Percentiles rank a stretch among this genome's conserved stretches.
Conservation (phyloP, 2,113 vertebrate species). For the Lagenorhynchus albirostris region DNA sequence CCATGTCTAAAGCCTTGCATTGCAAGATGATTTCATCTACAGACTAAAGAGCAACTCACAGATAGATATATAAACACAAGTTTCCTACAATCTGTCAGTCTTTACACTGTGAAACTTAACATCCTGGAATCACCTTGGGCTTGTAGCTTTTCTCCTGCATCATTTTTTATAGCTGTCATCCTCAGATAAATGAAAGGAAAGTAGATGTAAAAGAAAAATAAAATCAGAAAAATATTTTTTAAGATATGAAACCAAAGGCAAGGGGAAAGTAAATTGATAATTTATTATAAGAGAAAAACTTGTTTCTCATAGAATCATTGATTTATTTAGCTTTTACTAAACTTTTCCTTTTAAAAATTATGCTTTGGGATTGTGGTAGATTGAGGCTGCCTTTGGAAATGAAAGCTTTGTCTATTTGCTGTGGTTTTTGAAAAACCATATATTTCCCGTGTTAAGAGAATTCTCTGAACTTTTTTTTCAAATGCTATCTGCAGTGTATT, state of each 20-base stretch:
- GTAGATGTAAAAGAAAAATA: background rate
- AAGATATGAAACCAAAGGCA: background rate
- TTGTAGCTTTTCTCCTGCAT: background rate
- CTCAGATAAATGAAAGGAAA: conserved; percentile 13
- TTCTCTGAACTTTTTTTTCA: conserved; percentile 20
- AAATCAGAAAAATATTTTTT: background rate
- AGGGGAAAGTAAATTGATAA: background rate
- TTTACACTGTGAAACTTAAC: background rate
- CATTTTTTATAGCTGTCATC: background rate
- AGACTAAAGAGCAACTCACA: background rate
- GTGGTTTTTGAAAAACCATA: background rate
- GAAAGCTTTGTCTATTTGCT: background rate
- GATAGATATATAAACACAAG: background rate
- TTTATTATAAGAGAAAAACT: background rate
- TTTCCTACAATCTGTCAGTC: background rate
- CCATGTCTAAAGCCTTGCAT: background rate
- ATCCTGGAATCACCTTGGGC: background rate
- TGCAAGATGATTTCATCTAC: background rate
- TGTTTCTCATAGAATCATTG: background rate
- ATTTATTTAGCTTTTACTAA: background rate
- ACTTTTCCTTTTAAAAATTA: background rate
- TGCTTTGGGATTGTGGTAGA: background rate
- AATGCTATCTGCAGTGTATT: background rate
- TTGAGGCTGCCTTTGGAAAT: background rate
- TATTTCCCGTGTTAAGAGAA: background rate